A percentile compares a stretch with the other conserved stretches of the same genome.
These are phyloP conservation scores for Delichon dasypus DNA, from an alignment of 2,797 vertebrate genomes.

Conservation along the genomic window DNA sequence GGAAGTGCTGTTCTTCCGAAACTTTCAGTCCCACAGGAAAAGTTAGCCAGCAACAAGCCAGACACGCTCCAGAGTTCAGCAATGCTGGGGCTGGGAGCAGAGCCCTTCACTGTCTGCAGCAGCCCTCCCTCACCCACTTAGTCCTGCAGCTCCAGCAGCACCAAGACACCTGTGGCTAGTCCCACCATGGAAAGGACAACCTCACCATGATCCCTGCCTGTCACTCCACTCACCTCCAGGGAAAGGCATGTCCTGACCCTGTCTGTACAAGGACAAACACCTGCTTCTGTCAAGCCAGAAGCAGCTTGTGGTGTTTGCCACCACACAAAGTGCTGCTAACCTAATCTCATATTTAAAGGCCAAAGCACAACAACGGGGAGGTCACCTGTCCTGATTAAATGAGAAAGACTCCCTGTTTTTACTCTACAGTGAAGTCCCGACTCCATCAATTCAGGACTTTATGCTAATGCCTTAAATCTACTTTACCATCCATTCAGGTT, in stretches of 20 bases:
- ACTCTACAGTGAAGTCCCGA: background rate
- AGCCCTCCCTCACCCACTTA: background rate
- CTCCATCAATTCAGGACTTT: background rate
- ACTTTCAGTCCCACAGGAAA: background rate
- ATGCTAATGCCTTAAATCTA: background rate
- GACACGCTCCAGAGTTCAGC: background rate
- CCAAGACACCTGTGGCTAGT: fast-evolving
- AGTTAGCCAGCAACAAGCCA: background rate
- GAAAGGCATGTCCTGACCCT: background rate
- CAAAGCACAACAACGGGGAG: background rate
- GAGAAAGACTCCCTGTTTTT: background rate
- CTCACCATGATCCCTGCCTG: background rate
- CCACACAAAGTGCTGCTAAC: background rate
- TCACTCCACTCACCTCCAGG: background rate
- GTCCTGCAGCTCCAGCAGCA: too few species aligned
- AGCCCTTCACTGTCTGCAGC: background rate
- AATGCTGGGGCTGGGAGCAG: background rate
- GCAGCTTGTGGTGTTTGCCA: fast-evolving
- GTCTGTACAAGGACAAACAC: background rate
- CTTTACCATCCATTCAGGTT: background rate
- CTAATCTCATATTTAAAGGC: background rate
- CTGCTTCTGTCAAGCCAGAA: background rate
- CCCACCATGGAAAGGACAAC: background rate
- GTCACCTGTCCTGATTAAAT: background rate
- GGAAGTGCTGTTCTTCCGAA: background rate